Percentiles rank a stretch among this genome's conserved stretches.
Conservation (phyloP, 2,797 vertebrate genomes). For the Brachymystax lenok region DNA sequence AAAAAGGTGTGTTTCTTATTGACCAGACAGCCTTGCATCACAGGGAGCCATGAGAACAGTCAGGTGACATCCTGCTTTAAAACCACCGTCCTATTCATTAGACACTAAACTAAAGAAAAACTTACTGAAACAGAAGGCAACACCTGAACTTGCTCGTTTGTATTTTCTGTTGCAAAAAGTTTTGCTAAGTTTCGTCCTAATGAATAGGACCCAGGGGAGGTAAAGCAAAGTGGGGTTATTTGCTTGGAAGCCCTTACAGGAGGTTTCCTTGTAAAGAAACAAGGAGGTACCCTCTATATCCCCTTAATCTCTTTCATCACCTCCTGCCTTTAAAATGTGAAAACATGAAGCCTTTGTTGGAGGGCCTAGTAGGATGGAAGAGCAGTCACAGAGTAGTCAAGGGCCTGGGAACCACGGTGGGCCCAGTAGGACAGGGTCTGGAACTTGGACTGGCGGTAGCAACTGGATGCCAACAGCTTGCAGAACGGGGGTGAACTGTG, state of each 20-base stretch:
- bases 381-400: not conserved
- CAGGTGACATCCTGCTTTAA: not conserved
- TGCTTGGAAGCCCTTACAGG: not conserved
- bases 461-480: too few species aligned
- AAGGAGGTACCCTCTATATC: constrained; percentile 5
- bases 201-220: not conserved
- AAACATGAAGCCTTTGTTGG: not conserved
- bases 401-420: too few species aligned
- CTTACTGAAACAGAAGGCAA: too few species aligned
- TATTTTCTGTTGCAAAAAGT: too few species aligned
- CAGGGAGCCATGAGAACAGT: not conserved
- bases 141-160: too few species aligned
- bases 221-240: not conserved
- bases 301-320: not conserved
- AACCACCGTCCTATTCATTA: not conserved
- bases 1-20: too few species aligned
- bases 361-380: not conserved
- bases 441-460: too few species aligned
- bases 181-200: not conserved
- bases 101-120: too few species aligned
- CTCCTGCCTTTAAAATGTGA: constrained; percentile 3
- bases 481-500: too few species aligned
- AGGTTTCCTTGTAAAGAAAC: not conserved
- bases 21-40: not conserved
- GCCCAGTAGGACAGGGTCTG: too few species aligned